A percentile compares a stretch with the other conserved stretches of the same genome.
Conservation (phyloP, 2,797 vertebrate species). For the Odontamblyopus lacepedii region DNA sequence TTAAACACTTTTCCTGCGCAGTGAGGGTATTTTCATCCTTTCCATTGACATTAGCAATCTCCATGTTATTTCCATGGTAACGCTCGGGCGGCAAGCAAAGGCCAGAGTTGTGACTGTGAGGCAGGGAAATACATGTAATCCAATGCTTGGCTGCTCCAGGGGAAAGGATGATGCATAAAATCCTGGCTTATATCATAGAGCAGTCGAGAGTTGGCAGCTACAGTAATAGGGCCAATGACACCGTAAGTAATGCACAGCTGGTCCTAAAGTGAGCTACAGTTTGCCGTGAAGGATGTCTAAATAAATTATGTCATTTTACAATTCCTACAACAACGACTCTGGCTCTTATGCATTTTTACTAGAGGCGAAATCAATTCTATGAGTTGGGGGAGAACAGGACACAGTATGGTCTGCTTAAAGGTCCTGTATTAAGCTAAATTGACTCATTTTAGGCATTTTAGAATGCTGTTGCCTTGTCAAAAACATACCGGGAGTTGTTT, state of each 20-base stretch:
- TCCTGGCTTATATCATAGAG: conserved; percentile 46
- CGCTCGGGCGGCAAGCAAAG: conserved; percentile 24
- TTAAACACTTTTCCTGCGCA: conserved; percentile 15
- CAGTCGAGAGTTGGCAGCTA: conserved; percentile 39
- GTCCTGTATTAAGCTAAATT: no score
- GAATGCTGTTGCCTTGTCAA: no score
- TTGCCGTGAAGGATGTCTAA: neutral
- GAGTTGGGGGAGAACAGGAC: no score
- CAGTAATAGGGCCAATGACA: conserved; percentile 37
- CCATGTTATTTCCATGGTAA: conserved; percentile 53
- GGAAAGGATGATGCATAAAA: conserved; percentile 65
- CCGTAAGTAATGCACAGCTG: conserved; percentile 45
- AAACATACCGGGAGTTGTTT: no score
- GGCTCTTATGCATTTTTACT: neutral
- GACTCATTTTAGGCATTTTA: no score
- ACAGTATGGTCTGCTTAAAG: no score
- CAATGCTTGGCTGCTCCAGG: conserved; percentile 17
- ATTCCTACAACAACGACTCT: neutral
- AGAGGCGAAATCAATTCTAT: neutral
- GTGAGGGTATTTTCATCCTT: conserved; percentile 7
- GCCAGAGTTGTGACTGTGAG: conserved; percentile 38
- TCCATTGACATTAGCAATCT: conserved; percentile 24
- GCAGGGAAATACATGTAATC: conserved; percentile 54
- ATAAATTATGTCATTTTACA: neutral
- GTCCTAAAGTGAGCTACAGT: conserved; percentile 26